phyloP scores from a whole-genome alignment of 2,797 vertebrate species.

The Pagetopsis macropterus region DNA sequence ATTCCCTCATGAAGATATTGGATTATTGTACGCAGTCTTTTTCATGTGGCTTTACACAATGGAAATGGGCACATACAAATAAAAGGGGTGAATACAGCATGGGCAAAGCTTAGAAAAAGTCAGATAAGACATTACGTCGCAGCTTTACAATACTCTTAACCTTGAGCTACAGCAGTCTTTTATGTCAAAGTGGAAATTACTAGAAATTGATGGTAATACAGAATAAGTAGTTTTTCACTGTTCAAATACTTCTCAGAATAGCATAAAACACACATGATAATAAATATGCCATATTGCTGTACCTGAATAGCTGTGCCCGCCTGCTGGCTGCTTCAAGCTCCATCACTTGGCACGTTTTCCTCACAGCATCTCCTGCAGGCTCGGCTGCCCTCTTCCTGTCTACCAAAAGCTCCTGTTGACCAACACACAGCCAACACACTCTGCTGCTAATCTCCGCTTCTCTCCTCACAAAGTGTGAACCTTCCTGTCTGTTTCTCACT shows the following conservation, averaged over 20 bases:
- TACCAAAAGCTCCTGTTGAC: conserved; percentile 50
- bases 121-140: conserved; percentile 19
- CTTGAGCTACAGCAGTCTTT: not conserved
- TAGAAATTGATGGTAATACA: not conserved
- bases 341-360: conserved; percentile 71
- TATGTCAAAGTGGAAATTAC: not conserved
- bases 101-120: conserved; percentile 15
- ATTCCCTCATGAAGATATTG: not conserved
- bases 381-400: conserved; percentile 57
- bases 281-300: conserved; percentile 60
- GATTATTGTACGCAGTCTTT: not conserved
- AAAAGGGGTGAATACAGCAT: conserved; percentile 17
- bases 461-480: conserved; percentile 35
- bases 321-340: conserved; percentile 66
- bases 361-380: conserved; percentile 71
- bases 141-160: conserved; percentile 19
- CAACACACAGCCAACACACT: conserved; percentile 33
- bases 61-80: not conserved
- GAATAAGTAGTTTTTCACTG: not conserved
- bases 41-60: not conserved
- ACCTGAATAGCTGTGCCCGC: conserved; percentile 73
- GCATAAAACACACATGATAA: conserved; percentile 10
- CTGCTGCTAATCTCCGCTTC: conserved; percentile 20
- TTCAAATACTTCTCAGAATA: not conserved
- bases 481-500: conserved; percentile 39